Conservation (phyloP, 2,113 vertebrate genomes). For the Eptesicus fuscus region DNA sequence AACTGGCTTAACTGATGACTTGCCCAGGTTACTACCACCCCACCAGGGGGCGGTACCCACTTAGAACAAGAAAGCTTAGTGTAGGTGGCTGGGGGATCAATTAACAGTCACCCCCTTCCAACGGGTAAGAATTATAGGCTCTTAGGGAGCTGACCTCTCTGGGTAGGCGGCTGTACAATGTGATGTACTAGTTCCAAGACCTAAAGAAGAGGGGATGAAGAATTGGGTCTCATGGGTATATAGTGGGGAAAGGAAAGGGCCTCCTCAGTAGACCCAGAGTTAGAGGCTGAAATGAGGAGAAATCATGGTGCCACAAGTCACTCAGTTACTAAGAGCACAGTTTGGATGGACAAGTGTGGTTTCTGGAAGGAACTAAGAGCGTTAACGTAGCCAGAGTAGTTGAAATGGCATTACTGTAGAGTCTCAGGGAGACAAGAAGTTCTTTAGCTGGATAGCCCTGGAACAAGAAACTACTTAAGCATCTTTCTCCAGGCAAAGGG, state of each 20-base stretch:
- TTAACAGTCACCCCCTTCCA: background rate
- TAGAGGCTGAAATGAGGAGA: background rate
- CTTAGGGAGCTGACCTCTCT: background rate
- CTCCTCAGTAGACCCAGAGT: slow-evolving; percentile 16
- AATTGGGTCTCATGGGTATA: background rate
- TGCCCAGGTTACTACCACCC: slow-evolving; percentile 52
- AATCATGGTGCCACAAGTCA: background rate
- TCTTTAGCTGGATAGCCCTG: slow-evolving; percentile 9
- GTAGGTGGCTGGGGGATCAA: slow-evolving; percentile 39
- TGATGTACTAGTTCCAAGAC: background rate
- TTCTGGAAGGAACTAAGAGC: slow-evolving; percentile 19
- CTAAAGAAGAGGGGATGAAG: background rate
- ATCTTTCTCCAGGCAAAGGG: slow-evolving; percentile 7
- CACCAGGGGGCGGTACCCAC: slow-evolving; percentile 65
- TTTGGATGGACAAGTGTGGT: background rate
- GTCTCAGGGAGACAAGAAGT: background rate
- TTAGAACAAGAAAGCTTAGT: slow-evolving; percentile 50
- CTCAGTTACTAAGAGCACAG: slow-evolving; percentile 20
- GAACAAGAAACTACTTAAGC: slow-evolving; percentile 7
- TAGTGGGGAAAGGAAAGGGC: background rate
- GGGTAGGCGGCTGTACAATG: background rate
- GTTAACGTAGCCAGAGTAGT: background rate
- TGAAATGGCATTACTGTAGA: background rate
- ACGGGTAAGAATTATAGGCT: background rate
- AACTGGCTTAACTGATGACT: slow-evolving; percentile 2